phyloP scores from a whole-genome alignment of 2,113 vertebrate species.

The Pachyramphus minor region DNA sequence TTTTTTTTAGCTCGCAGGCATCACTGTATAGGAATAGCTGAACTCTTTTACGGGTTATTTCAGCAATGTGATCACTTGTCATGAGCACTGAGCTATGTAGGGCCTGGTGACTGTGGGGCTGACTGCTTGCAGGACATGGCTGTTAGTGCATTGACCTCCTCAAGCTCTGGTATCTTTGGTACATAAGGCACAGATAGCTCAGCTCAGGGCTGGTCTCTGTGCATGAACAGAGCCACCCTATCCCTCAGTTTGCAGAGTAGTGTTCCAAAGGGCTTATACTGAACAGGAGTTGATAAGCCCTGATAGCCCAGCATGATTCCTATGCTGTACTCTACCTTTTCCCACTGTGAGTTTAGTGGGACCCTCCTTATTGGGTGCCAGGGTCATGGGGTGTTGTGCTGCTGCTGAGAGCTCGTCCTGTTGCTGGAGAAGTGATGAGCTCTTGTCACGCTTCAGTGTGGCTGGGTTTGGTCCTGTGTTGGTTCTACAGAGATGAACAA shows the following conservation, averaged over 20 bases:
- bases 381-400: rapidly evolving
- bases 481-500: neutral
- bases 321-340: neutral
- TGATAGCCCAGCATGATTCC: neutral
- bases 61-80: neutral
- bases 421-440: neutral
- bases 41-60: neutral
- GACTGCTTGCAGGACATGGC: neutral
- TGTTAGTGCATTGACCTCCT: neutral
- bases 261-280: neutral
- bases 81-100: neutral
- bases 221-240: rapidly evolving
- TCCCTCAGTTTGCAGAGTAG: neutral
- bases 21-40: neutral
- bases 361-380: neutral
- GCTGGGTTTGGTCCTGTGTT: neutral
- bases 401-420: rapidly evolving
- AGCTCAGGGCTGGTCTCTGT: neutral
- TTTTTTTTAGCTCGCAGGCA: neutral
- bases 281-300: neutral
- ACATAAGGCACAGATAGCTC: neutral
- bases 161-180: neutral
- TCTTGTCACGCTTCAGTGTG: neutral
- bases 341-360: neutral
- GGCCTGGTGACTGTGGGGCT: neutral